These are phyloP conservation scores for Oreortyx pictus DNA, from an alignment of 2,797 vertebrate genomes.

Conservation along the genomic window DNA sequence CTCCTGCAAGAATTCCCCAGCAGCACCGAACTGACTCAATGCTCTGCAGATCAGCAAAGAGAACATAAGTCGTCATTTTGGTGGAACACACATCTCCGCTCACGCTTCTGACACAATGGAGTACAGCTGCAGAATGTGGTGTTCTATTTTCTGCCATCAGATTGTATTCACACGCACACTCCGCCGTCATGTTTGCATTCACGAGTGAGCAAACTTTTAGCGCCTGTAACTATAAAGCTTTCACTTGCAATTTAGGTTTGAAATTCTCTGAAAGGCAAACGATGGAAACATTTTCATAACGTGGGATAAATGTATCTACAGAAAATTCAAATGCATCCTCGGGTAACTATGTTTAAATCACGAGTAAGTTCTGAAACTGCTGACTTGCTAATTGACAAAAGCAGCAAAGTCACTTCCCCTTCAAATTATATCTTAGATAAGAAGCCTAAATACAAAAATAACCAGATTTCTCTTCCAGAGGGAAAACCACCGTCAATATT, in stretches of 20 bases:
- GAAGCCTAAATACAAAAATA: not conserved
- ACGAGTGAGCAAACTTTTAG: not conserved
- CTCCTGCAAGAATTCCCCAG: not conserved
- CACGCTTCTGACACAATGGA: not conserved
- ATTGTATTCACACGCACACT: rapidly evolving
- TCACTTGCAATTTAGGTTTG: not conserved
- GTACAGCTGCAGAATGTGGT: rapidly evolving
- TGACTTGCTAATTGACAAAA: not conserved
- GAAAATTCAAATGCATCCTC: not conserved
- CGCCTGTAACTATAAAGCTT: not conserved
- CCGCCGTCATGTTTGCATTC: not conserved
- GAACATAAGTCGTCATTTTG: rapidly evolving
- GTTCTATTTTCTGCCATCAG: not conserved
- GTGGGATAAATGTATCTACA: rapidly evolving
- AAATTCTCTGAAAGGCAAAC: not conserved
- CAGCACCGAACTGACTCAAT: not conserved
- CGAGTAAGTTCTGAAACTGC: no score
- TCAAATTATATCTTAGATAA: not conserved
- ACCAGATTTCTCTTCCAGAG: not conserved
- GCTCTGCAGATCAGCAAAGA: not conserved
- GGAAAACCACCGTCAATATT: not conserved
- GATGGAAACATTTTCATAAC: rapidly evolving
- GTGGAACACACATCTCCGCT: not conserved
- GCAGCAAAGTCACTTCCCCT: not conserved
- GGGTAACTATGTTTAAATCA: not conserved